A percentile compares a stretch with the other conserved stretches of the same genome.
Evolutionary conservation across 1,140 invertebrate species (phyloP).

Genomic region (Bombus confusus): DNA sequence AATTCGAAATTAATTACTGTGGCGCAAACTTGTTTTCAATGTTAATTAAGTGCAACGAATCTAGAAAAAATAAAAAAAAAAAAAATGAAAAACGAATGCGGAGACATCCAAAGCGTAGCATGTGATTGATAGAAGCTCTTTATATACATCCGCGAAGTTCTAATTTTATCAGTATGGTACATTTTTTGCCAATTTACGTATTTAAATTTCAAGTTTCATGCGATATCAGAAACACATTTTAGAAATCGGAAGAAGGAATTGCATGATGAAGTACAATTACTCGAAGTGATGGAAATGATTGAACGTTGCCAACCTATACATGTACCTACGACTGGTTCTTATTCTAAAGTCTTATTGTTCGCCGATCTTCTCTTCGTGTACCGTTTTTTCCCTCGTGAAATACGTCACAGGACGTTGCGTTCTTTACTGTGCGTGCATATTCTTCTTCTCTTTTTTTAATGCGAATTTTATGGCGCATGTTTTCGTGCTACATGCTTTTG

Average conservation of each 20-base stretch:
- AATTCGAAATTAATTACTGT: constrained; percentile 67
- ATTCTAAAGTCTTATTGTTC: not conserved
- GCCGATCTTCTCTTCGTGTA: not conserved
- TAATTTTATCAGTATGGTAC: not conserved
- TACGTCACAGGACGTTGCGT: not conserved
- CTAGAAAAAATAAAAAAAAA: not conserved
- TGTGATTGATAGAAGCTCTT: not conserved
- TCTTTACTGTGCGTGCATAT: not conserved
- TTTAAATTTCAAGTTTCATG: not conserved
- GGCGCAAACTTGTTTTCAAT: constrained; percentile 54
- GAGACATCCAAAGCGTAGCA: not conserved
- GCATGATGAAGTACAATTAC: not conserved
- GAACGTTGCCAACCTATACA: not conserved
- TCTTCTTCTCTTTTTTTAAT: constrained; percentile 45
- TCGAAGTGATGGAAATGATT: not conserved
- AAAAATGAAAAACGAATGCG: not conserved
- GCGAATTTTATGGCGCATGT: constrained; percentile 57
- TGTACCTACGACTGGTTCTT: too few species aligned
- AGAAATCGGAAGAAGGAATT: not conserved
- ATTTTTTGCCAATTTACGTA: not conserved
- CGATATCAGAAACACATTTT: not conserved
- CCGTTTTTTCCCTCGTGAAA: constrained; percentile 32
- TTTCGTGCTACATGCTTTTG: constrained; percentile 64
- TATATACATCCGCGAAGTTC: not conserved
- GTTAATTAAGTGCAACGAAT: constrained; percentile 54